Evolutionary conservation across 1,140 invertebrate genomes (phyloP).

Genomic region (Orius laevigatus): DNA sequence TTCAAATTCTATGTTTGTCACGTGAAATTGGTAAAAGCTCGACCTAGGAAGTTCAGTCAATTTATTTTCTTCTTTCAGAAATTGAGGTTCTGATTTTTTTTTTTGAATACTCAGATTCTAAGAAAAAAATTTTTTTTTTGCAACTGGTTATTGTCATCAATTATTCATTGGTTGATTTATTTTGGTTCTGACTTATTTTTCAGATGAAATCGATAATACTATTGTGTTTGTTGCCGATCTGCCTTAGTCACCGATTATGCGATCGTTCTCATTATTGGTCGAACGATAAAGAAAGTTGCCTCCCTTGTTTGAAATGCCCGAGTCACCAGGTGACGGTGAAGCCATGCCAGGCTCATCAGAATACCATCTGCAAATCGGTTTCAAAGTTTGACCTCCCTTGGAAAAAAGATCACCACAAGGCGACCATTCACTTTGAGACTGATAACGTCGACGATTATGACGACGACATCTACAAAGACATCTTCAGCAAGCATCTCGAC

Average conservation of each 20-base stretch:
- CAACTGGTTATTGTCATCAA: too few species aligned
- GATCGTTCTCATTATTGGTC: slow-evolving; percentile 36
- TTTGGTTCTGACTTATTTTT: too few species aligned
- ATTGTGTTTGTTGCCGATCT: not conserved
- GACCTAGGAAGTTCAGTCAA: too few species aligned
- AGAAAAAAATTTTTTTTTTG: too few species aligned
- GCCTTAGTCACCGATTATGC: not conserved
- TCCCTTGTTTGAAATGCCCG: slow-evolving; percentile 41
- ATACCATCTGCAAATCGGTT: slow-evolving; percentile 43
- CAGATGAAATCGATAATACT: slow-evolving; percentile 5
- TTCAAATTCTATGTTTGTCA: too few species aligned
- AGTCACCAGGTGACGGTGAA: slow-evolving; percentile 34
- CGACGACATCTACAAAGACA: slow-evolving; percentile 8
- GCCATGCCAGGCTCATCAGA: slow-evolving; percentile 43
- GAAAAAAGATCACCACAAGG: slow-evolving; percentile 7
- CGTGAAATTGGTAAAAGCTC: too few species aligned
- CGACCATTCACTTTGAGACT: slow-evolving; percentile 6
- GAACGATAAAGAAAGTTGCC: slow-evolving; percentile 33
- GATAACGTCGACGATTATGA: not conserved
- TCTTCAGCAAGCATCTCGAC: not conserved
- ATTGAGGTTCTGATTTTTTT: too few species aligned
- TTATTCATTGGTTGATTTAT: too few species aligned
- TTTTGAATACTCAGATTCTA: too few species aligned
- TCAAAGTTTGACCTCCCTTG: slow-evolving; percentile 37
- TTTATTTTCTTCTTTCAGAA: too few species aligned